Evolutionary conservation across 2,113 vertebrate species (phyloP).

Genomic region (Pygoscelis adeliae): DNA sequence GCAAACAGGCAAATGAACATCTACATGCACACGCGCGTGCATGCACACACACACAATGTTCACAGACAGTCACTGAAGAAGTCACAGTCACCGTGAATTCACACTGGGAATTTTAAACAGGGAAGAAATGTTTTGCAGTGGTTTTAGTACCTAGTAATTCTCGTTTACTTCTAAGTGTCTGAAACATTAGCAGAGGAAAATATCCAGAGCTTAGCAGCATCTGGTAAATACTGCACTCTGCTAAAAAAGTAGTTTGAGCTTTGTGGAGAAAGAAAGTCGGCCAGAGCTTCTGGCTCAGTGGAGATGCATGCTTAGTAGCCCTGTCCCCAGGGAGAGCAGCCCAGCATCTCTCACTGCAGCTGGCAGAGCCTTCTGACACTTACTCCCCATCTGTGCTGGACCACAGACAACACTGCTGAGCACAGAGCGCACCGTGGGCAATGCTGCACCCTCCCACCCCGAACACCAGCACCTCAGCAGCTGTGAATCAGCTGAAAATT

Average conservation of each 20-base stretch:
- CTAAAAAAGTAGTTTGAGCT: not conserved
- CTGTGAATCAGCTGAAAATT: not conserved
- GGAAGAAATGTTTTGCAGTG: not conserved
- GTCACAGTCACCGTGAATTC: too few species aligned
- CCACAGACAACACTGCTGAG: not conserved
- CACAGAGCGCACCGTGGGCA: not conserved
- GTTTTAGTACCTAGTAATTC: not conserved
- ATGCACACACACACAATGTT: accelerated
- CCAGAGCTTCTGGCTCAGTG: not conserved
- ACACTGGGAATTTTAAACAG: not conserved
- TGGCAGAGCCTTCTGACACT: not conserved
- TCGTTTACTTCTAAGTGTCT: not conserved
- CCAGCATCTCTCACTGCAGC: not conserved
- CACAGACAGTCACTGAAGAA: not conserved
- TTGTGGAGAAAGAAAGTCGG: accelerated
- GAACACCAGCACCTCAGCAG: not conserved
- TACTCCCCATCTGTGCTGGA: not conserved
- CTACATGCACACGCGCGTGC: accelerated
- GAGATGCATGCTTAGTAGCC: not conserved
- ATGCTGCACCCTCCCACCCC: not conserved
- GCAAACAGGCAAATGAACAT: not conserved
- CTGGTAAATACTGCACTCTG: not conserved
- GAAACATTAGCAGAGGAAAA: not conserved
- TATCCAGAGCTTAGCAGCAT: not conserved
- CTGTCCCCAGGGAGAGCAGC: not conserved